A percentile compares a stretch with the other conserved stretches of the same genome.
These are phyloP conservation scores for Drosophila bocqueti DNA, from an alignment of 1,140 invertebrate species.

Conservation along the genomic window DNA sequence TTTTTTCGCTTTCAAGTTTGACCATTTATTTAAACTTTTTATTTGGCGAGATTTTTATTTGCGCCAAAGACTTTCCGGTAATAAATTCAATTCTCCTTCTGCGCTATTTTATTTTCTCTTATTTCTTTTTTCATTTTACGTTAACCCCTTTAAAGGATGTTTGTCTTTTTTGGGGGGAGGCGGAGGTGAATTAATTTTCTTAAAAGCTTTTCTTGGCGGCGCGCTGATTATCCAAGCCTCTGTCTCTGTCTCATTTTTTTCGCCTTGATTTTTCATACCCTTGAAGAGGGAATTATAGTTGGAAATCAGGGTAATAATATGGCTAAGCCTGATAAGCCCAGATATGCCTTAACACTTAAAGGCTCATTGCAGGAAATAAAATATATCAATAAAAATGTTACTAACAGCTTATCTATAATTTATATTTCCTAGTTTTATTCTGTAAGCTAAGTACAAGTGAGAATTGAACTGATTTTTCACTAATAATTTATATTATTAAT, in stretches of 20 bases:
- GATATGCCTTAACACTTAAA: conserved; percentile 1
- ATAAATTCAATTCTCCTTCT: conserved; percentile 67
- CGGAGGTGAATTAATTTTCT: conserved; percentile 80
- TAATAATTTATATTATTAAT: too few relatives aligned
- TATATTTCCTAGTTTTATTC: too few relatives aligned
- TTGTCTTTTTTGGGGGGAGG: conserved; percentile 11
- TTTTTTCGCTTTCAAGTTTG: conserved; percentile 72
- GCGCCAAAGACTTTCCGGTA: conserved; percentile 59
- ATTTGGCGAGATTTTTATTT: conserved; percentile 69
- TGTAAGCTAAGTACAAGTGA: background rate
- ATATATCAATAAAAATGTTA: background rate
- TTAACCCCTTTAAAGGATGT: conserved; percentile 65
- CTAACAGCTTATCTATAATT: background rate
- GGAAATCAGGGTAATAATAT: conserved; percentile 1
- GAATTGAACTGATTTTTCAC: too few relatives aligned
- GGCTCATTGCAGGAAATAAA: background rate
- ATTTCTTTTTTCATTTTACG: background rate
- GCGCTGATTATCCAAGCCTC: conserved; percentile 74
- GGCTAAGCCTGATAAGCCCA: background rate
- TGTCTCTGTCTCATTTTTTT: background rate
- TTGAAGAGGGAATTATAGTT: conserved; percentile 1
- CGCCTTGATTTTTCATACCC: conserved; percentile 19
- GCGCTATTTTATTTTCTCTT: conserved; percentile 32
- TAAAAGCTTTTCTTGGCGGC: conserved; percentile 81
- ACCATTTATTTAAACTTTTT: conserved; percentile 80